Conservation (phyloP, 2,113 vertebrate genomes). For the Perognathus longimembris region DNA sequence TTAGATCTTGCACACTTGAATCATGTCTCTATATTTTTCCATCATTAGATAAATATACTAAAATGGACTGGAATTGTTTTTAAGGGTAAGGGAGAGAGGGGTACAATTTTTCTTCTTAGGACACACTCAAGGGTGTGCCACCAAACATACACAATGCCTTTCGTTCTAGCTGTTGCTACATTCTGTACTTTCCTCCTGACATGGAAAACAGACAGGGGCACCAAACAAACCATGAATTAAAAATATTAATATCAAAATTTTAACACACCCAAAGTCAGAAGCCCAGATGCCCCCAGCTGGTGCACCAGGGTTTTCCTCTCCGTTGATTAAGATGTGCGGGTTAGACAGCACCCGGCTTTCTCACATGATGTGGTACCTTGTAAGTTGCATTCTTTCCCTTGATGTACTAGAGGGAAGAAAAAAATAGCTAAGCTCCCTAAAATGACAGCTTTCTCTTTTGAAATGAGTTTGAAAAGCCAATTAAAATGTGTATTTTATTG, state of each 20-base stretch:
- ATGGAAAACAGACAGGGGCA: slow-evolving; percentile 53
- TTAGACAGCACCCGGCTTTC: slow-evolving; percentile 50
- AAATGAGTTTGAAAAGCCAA: slow-evolving; percentile 73
- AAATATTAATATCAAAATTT: slow-evolving; percentile 37
- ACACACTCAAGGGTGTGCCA: slow-evolving; percentile 1
- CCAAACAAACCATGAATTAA: slow-evolving; percentile 50
- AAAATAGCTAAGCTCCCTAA: slow-evolving; percentile 58
- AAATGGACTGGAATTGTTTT: background rate
- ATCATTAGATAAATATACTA: background rate
- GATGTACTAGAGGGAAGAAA: slow-evolving; percentile 59
- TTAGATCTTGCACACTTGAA: background rate
- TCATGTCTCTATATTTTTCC: background rate
- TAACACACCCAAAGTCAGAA: slow-evolving; percentile 46
- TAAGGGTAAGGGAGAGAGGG: background rate
- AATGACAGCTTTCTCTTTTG: slow-evolving; percentile 72
- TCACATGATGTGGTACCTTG: slow-evolving; percentile 5
- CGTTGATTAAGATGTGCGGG: background rate
- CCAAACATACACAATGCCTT: background rate
- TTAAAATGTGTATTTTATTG: slow-evolving; percentile 77
- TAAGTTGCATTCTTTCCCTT: slow-evolving; percentile 19
- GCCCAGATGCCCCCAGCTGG: slow-evolving; percentile 35
- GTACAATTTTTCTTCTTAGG: slow-evolving; percentile 22
- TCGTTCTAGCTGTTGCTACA: background rate
- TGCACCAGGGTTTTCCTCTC: slow-evolving; percentile 9
- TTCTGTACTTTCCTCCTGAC: background rate